phyloP scores from a whole-genome alignment of 2,888 invertebrate species.

The Heliconius cydno region DNA sequence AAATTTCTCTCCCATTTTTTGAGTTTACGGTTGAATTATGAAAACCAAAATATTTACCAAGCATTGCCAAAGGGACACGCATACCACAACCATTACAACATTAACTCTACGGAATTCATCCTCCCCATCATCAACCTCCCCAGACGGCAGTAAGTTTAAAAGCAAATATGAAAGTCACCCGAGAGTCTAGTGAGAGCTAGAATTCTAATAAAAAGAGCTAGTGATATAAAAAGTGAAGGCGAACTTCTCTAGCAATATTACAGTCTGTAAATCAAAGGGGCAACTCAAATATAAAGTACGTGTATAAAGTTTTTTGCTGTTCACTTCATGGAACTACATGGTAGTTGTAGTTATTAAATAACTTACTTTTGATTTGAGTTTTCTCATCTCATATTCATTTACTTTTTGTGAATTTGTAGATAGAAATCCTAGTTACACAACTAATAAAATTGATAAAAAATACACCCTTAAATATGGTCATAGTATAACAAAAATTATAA shows the following conservation, averaged over 20 bases:
- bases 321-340: conserved; percentile 9
- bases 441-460: too few species aligned
- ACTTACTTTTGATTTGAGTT: not conserved
- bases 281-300: conserved; percentile 19
- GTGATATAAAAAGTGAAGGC: conserved; percentile 22
- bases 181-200: conserved; percentile 5
- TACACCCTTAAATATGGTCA: too few species aligned
- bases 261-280: conserved; percentile 16
- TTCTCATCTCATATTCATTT: not conserved
- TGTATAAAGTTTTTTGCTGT: conserved; percentile 18
- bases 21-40: too few species aligned
- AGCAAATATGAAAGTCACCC: conserved; percentile 7
- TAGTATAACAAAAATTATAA: too few species aligned
- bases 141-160: not conserved
- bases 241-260: conserved; percentile 16
- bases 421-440: too few species aligned
- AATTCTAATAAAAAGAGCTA: conserved; percentile 13
- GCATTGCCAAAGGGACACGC: too few species aligned
- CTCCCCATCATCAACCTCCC: not conserved
- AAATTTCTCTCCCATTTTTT: too few species aligned
- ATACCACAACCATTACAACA: too few species aligned
- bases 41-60: too few species aligned
- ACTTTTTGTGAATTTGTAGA: not conserved
- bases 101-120: too few species aligned
- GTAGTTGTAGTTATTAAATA: conserved; percentile 4